phyloP scores from a whole-genome alignment of 2,888 invertebrate genomes.

The Enchytraeus crypticus region DNA sequence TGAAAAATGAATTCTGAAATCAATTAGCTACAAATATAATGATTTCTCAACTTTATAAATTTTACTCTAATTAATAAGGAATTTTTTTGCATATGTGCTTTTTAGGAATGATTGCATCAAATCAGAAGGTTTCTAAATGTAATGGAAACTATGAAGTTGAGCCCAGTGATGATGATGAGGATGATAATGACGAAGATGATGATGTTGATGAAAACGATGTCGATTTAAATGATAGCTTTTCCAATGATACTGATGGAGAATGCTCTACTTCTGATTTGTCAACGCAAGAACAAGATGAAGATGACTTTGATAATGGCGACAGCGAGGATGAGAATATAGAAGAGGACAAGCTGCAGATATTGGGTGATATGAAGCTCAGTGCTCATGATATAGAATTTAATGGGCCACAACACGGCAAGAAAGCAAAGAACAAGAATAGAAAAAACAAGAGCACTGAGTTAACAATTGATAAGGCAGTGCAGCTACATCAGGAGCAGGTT shows the following conservation, averaged over 20 bases:
- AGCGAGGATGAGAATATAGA: background rate
- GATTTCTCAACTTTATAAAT: too few species aligned
- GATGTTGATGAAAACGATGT: background rate
- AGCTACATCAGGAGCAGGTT: conserved; percentile 33
- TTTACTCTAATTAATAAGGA: too few species aligned
- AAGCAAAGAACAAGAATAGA: conserved; percentile 36
- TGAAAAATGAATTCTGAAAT: too few species aligned
- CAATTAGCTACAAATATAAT: too few species aligned
- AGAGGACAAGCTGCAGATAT: conserved; percentile 13
- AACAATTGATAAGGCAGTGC: conserved; percentile 25
- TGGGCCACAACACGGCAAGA: background rate
- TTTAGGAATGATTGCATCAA: too few species aligned
- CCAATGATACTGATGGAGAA: too few species aligned
- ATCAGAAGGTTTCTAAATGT: too few species aligned
- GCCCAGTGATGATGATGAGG: background rate
- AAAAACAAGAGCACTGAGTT: conserved; percentile 28
- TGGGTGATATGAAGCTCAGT: conserved; percentile 23
- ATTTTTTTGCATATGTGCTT: too few species aligned
- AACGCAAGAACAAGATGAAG: conserved; percentile 16
- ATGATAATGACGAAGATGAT: background rate
- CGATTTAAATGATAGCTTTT: background rate
- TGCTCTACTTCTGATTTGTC: too few species aligned
- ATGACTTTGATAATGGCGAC: conserved; percentile 9
- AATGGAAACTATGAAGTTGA: too few species aligned
- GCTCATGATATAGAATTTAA: background rate